These are phyloP conservation scores for Larimichthys polyactis DNA, from an alignment of 2,113 vertebrate genomes.

Conservation along the genomic window DNA sequence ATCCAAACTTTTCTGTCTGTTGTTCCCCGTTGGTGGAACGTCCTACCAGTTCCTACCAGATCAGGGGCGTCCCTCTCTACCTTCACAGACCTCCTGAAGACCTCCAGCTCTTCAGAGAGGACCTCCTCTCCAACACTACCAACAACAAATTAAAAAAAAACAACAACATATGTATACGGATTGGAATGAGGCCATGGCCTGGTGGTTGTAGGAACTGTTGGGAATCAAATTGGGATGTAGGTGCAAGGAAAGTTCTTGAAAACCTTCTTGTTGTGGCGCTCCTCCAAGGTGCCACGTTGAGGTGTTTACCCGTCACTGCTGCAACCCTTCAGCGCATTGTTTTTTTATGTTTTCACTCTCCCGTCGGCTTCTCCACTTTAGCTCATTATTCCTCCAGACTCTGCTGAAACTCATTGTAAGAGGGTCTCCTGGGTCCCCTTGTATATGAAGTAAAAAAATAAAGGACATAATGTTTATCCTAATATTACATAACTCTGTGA, in stretches of 20 bases:
- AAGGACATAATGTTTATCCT: constrained; percentile 72
- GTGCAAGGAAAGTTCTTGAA: background rate
- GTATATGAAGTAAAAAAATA: constrained; percentile 67
- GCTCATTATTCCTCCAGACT: constrained; percentile 50
- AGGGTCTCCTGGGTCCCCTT: constrained; percentile 71
- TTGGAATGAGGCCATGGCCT: too few species aligned
- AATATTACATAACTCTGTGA: constrained; percentile 74
- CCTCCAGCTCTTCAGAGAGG: too few species aligned
- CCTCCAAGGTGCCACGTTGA: background rate
- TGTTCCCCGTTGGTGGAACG: too few species aligned
- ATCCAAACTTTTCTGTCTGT: too few species aligned
- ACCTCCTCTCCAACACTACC: too few species aligned
- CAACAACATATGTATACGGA: too few species aligned
- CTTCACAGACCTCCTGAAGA: too few species aligned
- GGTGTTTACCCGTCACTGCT: constrained; percentile 4
- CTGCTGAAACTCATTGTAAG: constrained; percentile 52
- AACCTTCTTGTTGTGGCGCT: background rate
- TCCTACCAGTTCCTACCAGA: too few species aligned
- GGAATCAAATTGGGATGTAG: too few species aligned
- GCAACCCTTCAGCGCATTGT: background rate
- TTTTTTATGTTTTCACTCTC: constrained; percentile 18
- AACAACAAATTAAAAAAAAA: too few species aligned
- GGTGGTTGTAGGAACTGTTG: background rate
- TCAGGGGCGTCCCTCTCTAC: too few species aligned
- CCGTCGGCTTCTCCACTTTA: constrained; percentile 6